phyloP scores from a whole-genome alignment of 2,888 invertebrate genomes.

The Hetaerina titia region DNA sequence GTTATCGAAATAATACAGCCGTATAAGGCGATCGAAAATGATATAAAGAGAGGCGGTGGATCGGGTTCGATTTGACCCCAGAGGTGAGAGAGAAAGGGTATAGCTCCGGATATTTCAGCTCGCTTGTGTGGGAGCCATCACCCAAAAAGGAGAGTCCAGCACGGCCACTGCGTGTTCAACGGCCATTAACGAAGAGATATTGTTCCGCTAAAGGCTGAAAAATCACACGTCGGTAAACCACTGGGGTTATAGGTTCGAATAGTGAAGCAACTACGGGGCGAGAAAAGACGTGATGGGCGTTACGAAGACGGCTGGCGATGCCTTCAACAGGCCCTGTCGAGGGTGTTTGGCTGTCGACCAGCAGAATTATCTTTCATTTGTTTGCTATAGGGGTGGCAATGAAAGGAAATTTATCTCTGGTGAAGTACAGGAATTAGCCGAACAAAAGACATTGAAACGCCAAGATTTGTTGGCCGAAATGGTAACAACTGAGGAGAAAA shows the following conservation, averaged over 20 bases:
- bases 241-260: background rate
- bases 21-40: no score
- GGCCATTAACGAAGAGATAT: conserved; percentile 21
- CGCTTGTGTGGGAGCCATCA: background rate
- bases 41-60: background rate
- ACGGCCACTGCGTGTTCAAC: background rate
- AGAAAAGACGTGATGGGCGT: background rate
- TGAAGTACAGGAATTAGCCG: no score
- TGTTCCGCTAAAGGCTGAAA: conserved; percentile 11
- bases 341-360: background rate
- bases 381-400: background rate
- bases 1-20: no score
- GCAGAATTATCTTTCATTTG: background rate
- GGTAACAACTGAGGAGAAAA: no score
- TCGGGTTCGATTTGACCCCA: background rate
- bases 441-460: no score
- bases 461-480: no score
- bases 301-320: background rate
- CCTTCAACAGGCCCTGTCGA: background rate
- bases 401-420: no score
- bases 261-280: background rate
- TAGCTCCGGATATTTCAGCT: background rate
- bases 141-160: background rate
- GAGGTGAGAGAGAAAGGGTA: background rate
- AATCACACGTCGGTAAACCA: conserved; percentile 3